A percentile compares a stretch with the other conserved stretches of the same genome.
These are phyloP conservation scores for Cenopis cana DNA, from an alignment of 2,888 invertebrate species.

Conservation along the genomic window DNA sequence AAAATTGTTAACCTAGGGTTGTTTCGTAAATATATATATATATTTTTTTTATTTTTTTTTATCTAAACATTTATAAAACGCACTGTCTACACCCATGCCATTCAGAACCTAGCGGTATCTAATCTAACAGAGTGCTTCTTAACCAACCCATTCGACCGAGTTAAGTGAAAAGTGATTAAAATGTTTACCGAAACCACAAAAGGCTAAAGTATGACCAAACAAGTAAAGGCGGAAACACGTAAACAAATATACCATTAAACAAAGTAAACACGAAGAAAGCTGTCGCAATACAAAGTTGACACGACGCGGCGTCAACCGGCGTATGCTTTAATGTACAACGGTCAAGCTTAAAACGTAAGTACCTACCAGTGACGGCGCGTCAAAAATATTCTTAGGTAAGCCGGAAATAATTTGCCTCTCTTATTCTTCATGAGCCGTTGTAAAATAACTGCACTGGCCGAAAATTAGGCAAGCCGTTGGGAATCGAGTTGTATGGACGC, in stretches of 20 bases:
- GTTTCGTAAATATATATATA: no score
- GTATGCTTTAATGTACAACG: constrained; percentile 22
- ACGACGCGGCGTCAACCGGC: constrained; percentile 16
- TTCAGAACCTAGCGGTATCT: constrained; percentile 36
- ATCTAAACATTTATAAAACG: constrained; percentile 4
- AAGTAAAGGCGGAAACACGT: constrained; percentile 53
- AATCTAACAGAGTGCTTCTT: constrained; percentile 25
- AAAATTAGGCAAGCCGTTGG: no score
- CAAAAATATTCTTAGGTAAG: no score
- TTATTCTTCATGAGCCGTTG: no score
- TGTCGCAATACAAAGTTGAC: constrained; percentile 46
- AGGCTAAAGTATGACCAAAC: constrained; percentile 54
- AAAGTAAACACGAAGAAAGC: constrained; percentile 57
- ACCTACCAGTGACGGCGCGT: no score
- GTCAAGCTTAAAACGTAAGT: constrained; percentile 19
- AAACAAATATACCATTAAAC: constrained; percentile 66
- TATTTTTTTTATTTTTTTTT: no score
- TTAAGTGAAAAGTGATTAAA: constrained; percentile 56
- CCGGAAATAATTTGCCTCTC: no score
- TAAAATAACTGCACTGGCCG: no score
- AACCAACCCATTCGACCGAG: constrained; percentile 38
- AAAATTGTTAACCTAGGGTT: no score
- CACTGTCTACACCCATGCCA: constrained; percentile 3
- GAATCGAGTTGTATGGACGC: no score
- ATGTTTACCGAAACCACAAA: constrained; percentile 57